Conservation (phyloP, 1,140 invertebrate genomes). For the Bombus soroeensis region DNA sequence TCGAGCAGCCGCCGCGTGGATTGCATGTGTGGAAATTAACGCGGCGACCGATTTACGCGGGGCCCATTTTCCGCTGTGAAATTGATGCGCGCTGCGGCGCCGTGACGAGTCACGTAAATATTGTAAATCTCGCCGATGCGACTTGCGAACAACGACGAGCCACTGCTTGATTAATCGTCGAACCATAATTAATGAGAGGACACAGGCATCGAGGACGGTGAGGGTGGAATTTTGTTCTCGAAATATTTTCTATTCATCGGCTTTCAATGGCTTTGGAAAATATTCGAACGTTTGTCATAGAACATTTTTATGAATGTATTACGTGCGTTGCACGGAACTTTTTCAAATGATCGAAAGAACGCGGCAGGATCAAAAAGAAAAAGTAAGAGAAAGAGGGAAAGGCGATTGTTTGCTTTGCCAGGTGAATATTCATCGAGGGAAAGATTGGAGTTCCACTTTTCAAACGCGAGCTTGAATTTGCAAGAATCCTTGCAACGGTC, state of each 20-base stretch:
- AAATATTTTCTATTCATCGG: constrained; percentile 19
- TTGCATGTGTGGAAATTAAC: constrained; percentile 24
- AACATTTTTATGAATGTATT: background rate
- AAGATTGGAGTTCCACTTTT: constrained; percentile 27
- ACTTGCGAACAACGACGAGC: constrained; percentile 22
- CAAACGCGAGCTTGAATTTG: background rate
- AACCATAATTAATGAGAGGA: constrained; percentile 14
- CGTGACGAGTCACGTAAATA: constrained; percentile 39
- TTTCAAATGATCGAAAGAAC: background rate
- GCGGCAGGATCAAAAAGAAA: background rate
- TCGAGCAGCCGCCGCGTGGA: background rate
- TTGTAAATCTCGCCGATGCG: constrained; percentile 37
- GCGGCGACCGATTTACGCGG: constrained; percentile 28
- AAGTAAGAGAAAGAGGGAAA: background rate
- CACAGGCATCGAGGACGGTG: too few species aligned
- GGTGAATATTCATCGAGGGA: constrained; percentile 24
- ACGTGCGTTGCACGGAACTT: too few species aligned
- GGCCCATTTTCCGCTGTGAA: constrained; percentile 1
- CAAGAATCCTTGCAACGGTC: background rate
- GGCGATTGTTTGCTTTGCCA: background rate
- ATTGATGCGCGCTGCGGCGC: constrained; percentile 19
- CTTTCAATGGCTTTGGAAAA: background rate
- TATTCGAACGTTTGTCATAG: background rate
- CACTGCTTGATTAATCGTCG: constrained; percentile 30
- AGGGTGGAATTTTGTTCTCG: background rate